A percentile compares a stretch with the other conserved stretches of the same genome.
Conservation (phyloP, 2,113 vertebrate species). For the Toxotes chatareus region DNA sequence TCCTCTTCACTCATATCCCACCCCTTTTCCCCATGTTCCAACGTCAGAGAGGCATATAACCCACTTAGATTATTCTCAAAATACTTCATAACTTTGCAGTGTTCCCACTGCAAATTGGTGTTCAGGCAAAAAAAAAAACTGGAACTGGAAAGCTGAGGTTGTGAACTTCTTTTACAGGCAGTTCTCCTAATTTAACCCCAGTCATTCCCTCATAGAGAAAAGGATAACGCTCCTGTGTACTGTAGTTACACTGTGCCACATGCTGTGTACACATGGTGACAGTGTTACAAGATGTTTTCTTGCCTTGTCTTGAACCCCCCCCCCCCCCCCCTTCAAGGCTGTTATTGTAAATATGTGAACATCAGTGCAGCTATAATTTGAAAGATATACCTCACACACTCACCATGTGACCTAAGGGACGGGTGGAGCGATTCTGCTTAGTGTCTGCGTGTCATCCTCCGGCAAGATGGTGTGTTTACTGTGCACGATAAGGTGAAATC, state of each 20-base stretch:
- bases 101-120: slow-evolving; percentile 62
- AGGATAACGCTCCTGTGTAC: neutral
- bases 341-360: slow-evolving; percentile 1
- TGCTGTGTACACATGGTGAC: neutral
- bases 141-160: slow-evolving; percentile 68
- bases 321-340: neutral
- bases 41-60: slow-evolving; percentile 76
- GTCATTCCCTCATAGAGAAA: slow-evolving; percentile 16
- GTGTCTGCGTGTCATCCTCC: slow-evolving; percentile 42
- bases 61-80: slow-evolving; percentile 82
- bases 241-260: slow-evolving; percentile 27
- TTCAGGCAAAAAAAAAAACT: slow-evolving; percentile 50
- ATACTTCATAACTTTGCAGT: slow-evolving; percentile 79
- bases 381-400: slow-evolving; percentile 14
- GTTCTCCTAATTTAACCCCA: slow-evolving; percentile 58
- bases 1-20: slow-evolving; percentile 58
- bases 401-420: slow-evolving; percentile 26
- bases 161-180: slow-evolving; percentile 62
- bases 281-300: slow-evolving; percentile 5
- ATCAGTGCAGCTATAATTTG: neutral
- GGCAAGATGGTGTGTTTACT: slow-evolving; percentile 53
- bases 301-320: neutral
- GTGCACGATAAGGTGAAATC: slow-evolving; percentile 51
- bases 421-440: slow-evolving; percentile 26
- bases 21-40: slow-evolving; percentile 72